These are phyloP conservation scores for Yoshiicerus persimilis DNA, from an alignment of 1,140 invertebrate genomes.

Conservation along the genomic window DNA sequence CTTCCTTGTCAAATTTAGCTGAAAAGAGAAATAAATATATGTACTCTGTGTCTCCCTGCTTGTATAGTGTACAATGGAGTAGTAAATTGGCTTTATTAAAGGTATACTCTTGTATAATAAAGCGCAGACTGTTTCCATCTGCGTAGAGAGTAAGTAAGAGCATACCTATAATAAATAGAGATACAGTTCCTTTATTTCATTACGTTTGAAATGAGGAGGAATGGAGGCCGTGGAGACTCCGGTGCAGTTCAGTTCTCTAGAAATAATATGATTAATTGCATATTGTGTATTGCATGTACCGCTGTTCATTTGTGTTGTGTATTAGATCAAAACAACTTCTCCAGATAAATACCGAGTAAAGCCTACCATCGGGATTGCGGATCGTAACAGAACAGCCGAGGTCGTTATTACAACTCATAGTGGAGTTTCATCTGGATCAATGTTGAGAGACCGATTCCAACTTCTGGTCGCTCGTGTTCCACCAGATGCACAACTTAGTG, in stretches of 20 bases:
- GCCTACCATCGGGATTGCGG: slow-evolving; percentile 75
- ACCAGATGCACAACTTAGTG: not conserved
- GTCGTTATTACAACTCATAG: slow-evolving; percentile 32
- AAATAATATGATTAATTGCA: slow-evolving; percentile 30
- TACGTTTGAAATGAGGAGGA: not conserved
- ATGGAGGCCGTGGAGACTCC: not conserved
- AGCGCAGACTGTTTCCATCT: not conserved
- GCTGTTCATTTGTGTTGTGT: slow-evolving; percentile 45
- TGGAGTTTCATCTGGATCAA: not conserved
- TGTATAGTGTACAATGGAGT: not conserved
- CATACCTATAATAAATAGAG: not conserved
- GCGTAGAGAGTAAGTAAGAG: too few species aligned
- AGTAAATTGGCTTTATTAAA: not conserved
- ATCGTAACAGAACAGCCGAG: slow-evolving; percentile 56
- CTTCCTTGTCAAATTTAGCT: not conserved
- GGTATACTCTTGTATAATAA: not conserved
- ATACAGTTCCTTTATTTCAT: not conserved
- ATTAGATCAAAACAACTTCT: slow-evolving; percentile 72
- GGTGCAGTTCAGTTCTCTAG: not conserved
- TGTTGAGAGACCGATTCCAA: slow-evolving; percentile 43
- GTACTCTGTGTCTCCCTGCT: not conserved
- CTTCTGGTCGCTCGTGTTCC: slow-evolving; percentile 37
- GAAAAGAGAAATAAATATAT: not conserved
- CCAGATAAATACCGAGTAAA: slow-evolving; percentile 89
- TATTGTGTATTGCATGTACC: not conserved